Conservation (phyloP, 2,888 invertebrate species). For the Folsomia manolachei region DNA sequence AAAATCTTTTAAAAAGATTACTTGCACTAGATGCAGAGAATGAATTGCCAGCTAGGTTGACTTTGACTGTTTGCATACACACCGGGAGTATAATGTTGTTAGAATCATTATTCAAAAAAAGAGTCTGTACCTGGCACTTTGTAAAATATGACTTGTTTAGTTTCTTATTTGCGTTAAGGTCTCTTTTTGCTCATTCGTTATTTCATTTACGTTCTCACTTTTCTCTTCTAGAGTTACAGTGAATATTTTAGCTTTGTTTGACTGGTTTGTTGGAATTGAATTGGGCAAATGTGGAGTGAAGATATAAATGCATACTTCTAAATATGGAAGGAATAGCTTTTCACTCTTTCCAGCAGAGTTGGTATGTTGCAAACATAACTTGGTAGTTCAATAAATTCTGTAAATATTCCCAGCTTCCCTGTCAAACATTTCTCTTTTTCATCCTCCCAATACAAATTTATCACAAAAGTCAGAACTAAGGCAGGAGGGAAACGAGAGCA, state of each 20-base stretch:
- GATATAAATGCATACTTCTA: background rate
- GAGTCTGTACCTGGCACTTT: slow-evolving; percentile 13
- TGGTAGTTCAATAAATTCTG: background rate
- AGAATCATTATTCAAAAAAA: background rate
- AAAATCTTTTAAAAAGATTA: slow-evolving; percentile 32
- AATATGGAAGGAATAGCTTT: too few relatives aligned
- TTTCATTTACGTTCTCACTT: too few relatives aligned
- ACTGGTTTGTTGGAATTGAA: background rate
- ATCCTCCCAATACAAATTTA: background rate
- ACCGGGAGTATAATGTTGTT: background rate
- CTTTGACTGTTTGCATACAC: slow-evolving; percentile 19
- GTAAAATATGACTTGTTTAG: slow-evolving; percentile 15
- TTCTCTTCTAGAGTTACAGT: background rate
- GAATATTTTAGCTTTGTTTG: slow-evolving; percentile 2
- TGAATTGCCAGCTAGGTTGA: slow-evolving; percentile 13
- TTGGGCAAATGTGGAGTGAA: background rate
- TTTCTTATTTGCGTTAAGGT: slow-evolving; percentile 1
- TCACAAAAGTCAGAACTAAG: background rate
- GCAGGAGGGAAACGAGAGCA: background rate
- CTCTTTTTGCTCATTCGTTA: background rate
- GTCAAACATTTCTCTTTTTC: background rate
- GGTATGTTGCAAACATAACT: too few relatives aligned
- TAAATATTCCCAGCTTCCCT: background rate
- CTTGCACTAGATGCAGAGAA: slow-evolving; percentile 19
- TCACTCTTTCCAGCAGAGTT: too few relatives aligned